Percentiles rank a stretch among this genome's conserved stretches.
Conservation (phyloP, 2,113 vertebrate genomes). For the Python bivittatus region DNA sequence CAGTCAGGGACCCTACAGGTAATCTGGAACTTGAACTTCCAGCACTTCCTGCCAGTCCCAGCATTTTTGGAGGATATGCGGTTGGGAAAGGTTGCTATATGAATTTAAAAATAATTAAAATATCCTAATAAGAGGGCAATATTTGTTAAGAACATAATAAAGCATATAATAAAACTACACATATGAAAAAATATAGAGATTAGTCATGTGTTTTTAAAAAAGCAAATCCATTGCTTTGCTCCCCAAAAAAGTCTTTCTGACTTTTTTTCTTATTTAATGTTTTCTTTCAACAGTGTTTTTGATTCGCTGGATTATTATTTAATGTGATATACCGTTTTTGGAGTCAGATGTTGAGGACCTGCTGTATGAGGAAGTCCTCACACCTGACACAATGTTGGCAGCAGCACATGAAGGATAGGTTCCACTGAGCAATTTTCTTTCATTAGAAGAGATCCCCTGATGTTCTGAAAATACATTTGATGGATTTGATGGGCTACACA, state of each 20-base stretch:
- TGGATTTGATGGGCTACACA: background rate
- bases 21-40: background rate
- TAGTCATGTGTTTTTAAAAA: background rate
- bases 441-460: background rate
- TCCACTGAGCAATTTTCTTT: background rate
- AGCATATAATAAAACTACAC: background rate
- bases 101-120: background rate
- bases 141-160: background rate
- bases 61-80: background rate
- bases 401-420: background rate
- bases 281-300: background rate
- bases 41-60: background rate
- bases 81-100: background rate
- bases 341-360: background rate
- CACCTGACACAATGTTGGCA: background rate
- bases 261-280: slow-evolving; percentile 18
- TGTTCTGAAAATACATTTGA: background rate
- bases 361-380: background rate
- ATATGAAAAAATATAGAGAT: background rate
- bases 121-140: background rate
- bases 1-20: background rate
- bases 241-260: background rate
- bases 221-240: background rate
- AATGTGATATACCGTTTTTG: slow-evolving; percentile 16
- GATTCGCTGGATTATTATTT: slow-evolving; percentile 1